Percentiles rank a stretch among this genome's conserved stretches.
These are phyloP conservation scores for Trachymyrmex cornetzi DNA, from an alignment of 1,140 invertebrate genomes.

Conservation along the genomic window DNA sequence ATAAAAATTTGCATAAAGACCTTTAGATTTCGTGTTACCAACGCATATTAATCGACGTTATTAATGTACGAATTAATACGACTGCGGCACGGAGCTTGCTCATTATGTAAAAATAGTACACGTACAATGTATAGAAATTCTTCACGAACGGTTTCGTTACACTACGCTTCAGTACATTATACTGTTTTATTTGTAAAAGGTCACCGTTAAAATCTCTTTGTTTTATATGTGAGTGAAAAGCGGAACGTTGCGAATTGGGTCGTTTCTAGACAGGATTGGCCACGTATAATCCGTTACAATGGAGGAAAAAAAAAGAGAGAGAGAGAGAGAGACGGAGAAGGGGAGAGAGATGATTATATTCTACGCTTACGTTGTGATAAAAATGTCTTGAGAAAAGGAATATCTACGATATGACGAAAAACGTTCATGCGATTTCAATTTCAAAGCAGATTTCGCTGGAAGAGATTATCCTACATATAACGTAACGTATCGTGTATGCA, in stretches of 20 bases:
- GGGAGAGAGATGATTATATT: slow-evolving; percentile 2
- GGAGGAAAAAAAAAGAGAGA: background rate
- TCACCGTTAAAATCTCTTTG: background rate
- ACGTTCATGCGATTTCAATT: slow-evolving; percentile 46
- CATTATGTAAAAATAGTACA: slow-evolving; percentile 34
- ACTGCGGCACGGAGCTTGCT: slow-evolving; percentile 16
- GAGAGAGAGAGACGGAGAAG: no score
- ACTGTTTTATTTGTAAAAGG: slow-evolving; percentile 24
- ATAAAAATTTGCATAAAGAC: slow-evolving; percentile 43
- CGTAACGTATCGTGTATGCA: no score
- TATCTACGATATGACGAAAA: slow-evolving; percentile 23
- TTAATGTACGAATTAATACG: slow-evolving; percentile 51
- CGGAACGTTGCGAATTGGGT: background rate
- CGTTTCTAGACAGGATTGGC: background rate
- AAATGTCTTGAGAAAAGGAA: slow-evolving; percentile 17
- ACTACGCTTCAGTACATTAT: background rate
- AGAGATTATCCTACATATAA: slow-evolving; percentile 29
- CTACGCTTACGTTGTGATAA: background rate
- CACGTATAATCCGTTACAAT: slow-evolving; percentile 27
- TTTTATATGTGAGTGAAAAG: slow-evolving; percentile 21
- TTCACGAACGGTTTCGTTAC: slow-evolving; percentile 1
- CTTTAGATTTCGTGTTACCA: slow-evolving; percentile 16
- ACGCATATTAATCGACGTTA: slow-evolving; percentile 38
- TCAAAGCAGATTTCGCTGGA: slow-evolving; percentile 4
- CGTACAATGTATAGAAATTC: background rate